A percentile compares a stretch with the other conserved stretches of the same genome.
Evolutionary conservation across 2,113 vertebrate species (phyloP).

Genomic region (Tenrec ecaudatus): DNA sequence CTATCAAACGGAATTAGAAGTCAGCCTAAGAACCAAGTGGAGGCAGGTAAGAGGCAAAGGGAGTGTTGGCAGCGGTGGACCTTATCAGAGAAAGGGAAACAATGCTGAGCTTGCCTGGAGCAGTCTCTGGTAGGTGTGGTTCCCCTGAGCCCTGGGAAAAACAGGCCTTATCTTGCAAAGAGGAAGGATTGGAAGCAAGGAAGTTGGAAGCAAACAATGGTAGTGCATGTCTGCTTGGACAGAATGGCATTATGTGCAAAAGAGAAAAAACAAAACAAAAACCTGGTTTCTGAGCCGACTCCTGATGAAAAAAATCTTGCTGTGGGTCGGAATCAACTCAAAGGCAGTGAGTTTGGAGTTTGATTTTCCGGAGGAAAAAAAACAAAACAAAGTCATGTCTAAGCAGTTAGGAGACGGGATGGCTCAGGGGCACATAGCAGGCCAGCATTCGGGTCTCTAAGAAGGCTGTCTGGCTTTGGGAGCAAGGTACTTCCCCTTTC

Average conservation of each 20-base stretch:
- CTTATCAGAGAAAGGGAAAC: constrained; percentile 65
- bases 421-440: not conserved
- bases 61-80: not conserved
- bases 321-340: too few relatives aligned
- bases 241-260: not conserved
- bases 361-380: too few relatives aligned
- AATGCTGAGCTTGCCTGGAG: constrained; percentile 34
- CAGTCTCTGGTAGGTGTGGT: constrained; percentile 53
- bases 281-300: not conserved
- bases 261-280: not conserved
- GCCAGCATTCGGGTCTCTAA: not conserved
- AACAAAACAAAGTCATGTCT: not conserved
- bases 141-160: constrained; percentile 60
- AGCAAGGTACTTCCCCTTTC: not conserved
- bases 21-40: not conserved
- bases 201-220: constrained; percentile 65
- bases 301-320: not conserved
- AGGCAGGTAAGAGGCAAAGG: constrained; percentile 35
- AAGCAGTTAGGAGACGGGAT: not conserved
- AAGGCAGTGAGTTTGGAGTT: too few relatives aligned
- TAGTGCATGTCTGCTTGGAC: not conserved
- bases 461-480: not conserved
- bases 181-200: constrained; percentile 67
- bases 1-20: not conserved
- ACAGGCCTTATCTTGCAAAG: constrained; percentile 77